A percentile compares a stretch with the other conserved stretches of the same genome.
Evolutionary conservation across 2,888 invertebrate species (phyloP).

Genomic region (Diloba caeruleocephala): DNA sequence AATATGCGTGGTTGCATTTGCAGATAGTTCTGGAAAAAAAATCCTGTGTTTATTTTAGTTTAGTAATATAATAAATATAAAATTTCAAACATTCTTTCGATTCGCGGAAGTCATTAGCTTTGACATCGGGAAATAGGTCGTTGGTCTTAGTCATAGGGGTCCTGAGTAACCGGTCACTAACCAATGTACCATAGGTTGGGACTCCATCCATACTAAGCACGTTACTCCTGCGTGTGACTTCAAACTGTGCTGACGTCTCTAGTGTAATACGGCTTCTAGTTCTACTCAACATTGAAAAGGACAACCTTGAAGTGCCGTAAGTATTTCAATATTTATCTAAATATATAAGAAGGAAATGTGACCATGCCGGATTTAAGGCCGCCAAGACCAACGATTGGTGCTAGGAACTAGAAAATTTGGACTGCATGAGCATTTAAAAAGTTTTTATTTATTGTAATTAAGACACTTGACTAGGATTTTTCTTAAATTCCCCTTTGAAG

Average conservation of each 20-base stretch:
- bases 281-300: not conserved
- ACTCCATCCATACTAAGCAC: slow-evolving; percentile 1
- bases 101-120: slow-evolving; percentile 15
- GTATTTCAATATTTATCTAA: slow-evolving; percentile 29
- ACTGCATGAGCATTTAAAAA: no score
- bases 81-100: not conserved
- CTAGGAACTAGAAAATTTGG: no score
- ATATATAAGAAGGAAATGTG: no score
- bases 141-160: slow-evolving; percentile 3
- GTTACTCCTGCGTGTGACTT: slow-evolving; percentile 14
- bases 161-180: slow-evolving; percentile 10
- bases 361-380: no score
- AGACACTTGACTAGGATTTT: no score
- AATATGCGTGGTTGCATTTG: not conserved
- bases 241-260: slow-evolving; percentile 28
- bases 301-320: slow-evolving; percentile 21
- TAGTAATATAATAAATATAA: no score
- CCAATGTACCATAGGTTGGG: slow-evolving; percentile 1
- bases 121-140: slow-evolving; percentile 13
- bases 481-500: no score
- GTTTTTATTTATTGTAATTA: no score
- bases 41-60: not conserved
- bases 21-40: slow-evolving; percentile 2
- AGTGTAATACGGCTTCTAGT: not conserved
- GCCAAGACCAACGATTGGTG: no score